Conservation (phyloP, 2,888 invertebrate species). For the Drosophila multiciliata region DNA sequence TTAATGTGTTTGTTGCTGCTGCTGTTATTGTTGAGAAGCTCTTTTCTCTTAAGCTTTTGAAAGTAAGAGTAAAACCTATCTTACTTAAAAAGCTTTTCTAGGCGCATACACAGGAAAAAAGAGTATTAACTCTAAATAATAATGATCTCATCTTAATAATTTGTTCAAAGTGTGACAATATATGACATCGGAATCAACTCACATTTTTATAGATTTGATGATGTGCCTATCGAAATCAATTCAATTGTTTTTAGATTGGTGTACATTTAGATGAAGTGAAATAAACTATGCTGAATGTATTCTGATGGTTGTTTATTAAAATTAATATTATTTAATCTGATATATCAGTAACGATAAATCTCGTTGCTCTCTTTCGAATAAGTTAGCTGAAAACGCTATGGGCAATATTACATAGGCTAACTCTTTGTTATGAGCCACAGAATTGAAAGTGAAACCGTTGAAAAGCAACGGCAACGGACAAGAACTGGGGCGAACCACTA, state of each 20-base stretch:
- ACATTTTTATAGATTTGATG: not conserved
- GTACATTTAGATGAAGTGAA: not conserved
- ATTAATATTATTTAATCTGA: slow-evolving; percentile 2
- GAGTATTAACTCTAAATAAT: not conserved
- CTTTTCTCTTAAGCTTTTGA: slow-evolving; percentile 74
- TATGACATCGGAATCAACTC: not conserved
- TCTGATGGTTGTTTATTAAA: slow-evolving; percentile 5
- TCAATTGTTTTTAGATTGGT: not conserved
- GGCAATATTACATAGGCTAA: slow-evolving; percentile 4
- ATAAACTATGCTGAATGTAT: not conserved
- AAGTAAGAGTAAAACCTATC: slow-evolving; percentile 68
- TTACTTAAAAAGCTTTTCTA: slow-evolving; percentile 43
- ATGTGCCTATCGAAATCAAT: not conserved
- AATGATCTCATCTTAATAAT: not conserved
- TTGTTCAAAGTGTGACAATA: not conserved
- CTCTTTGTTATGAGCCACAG: slow-evolving; percentile 29
- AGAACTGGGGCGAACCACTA: slow-evolving; percentile 76
- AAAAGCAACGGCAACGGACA: slow-evolving; percentile 50
- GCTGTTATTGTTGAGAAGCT: not conserved
- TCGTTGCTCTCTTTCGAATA: slow-evolving; percentile 2
- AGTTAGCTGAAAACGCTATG: not conserved
- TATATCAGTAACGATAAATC: slow-evolving; percentile 1
- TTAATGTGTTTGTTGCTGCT: slow-evolving; percentile 11
- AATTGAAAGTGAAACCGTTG: slow-evolving; percentile 62
- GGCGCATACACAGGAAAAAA: not conserved